Evolutionary conservation across 2,113 vertebrate genomes (phyloP).

Genomic region (Stomatorhinus ivindoensis): DNA sequence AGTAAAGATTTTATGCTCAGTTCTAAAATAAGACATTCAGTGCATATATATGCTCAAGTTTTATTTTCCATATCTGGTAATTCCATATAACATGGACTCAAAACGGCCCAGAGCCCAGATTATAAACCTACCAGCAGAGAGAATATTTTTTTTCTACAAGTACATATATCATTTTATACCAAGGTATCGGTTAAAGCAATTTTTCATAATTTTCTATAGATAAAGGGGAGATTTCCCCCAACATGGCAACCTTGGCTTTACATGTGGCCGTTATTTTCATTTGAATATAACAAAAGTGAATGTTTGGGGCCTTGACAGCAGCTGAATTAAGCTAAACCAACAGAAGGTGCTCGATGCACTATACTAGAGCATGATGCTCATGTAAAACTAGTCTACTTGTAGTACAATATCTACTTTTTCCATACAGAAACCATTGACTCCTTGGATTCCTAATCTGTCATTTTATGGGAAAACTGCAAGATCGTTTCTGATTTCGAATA

Average conservation of each 20-base stretch:
- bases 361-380: not conserved
- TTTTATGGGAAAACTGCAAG: not conserved
- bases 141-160: not conserved
- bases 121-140: not conserved
- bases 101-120: not conserved
- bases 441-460: not conserved
- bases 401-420: not conserved
- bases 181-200: not conserved
- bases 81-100: not conserved
- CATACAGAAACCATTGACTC: not conserved
- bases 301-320: not conserved
- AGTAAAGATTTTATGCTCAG: not conserved
- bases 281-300: slow-evolving; percentile 6
- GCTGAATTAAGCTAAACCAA: not conserved
- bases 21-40: not conserved
- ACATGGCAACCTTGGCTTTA: not conserved
- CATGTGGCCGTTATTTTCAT: slow-evolving; percentile 8
- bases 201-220: not conserved
- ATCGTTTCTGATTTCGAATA: not conserved
- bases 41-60: not conserved
- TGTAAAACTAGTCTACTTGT: not conserved
- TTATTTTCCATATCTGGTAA: not conserved
- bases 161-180: not conserved
- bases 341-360: not conserved
- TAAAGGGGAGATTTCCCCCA: not conserved